Conservation (phyloP, 2,113 vertebrate species). For the Halcyon senegalensis region DNA sequence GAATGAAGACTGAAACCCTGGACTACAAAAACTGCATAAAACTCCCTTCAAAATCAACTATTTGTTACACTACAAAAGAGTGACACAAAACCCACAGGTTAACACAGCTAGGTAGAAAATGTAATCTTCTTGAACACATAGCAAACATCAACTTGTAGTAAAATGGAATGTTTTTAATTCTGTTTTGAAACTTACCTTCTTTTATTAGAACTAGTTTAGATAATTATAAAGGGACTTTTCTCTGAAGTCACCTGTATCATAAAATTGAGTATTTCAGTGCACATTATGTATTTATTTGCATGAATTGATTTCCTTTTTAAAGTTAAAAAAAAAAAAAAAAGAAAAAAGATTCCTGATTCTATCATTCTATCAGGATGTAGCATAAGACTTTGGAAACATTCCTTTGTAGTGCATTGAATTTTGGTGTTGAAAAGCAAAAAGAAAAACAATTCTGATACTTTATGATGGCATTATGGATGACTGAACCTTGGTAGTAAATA, state of each 20-base stretch:
- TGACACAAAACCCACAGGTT: neutral
- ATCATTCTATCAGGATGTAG: constrained; percentile 17
- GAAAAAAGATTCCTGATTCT: neutral
- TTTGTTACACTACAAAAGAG: neutral
- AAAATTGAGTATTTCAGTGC: constrained; percentile 36
- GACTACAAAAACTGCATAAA: neutral
- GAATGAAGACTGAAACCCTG: neutral
- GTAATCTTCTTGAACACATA: constrained; percentile 25
- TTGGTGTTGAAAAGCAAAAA: neutral
- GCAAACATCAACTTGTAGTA: neutral
- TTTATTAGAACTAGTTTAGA: constrained; percentile 38
- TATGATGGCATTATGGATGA: constrained; percentile 24
- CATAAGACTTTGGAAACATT: constrained; percentile 45
- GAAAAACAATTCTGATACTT: neutral
- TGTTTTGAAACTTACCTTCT: constrained; percentile 40
- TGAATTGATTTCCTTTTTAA: constrained; percentile 35
- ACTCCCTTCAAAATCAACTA: neutral
- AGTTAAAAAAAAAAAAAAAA: neutral
- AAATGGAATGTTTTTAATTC: constrained; percentile 9
- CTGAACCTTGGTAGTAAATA: constrained; percentile 15
- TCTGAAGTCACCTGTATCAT: neutral
- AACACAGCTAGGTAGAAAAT: neutral
- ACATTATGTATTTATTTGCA: constrained; percentile 50
- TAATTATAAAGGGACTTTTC: constrained; percentile 37
- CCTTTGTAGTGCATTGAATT: neutral